A percentile compares a stretch with the other conserved stretches of the same genome.
phyloP scores from a whole-genome alignment of 2,888 invertebrate species.

The Cerastis leucographa region DNA sequence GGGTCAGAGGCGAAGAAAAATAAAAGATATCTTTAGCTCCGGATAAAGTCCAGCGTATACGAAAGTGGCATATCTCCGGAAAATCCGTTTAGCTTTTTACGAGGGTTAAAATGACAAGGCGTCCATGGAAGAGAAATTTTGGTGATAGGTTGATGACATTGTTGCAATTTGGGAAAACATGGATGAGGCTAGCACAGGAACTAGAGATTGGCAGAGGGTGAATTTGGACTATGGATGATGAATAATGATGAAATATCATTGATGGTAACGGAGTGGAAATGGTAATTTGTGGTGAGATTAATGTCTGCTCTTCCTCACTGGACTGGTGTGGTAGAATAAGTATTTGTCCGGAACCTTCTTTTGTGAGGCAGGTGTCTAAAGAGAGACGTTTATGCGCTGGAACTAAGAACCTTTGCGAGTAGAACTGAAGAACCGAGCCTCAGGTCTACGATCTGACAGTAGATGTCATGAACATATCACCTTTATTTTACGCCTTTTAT shows the following conservation, averaged over 20 bases:
- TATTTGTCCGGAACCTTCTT: not conserved
- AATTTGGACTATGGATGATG: not conserved
- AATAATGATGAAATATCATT: not conserved
- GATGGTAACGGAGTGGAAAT: not conserved
- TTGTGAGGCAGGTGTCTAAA: not conserved
- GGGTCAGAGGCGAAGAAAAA: conserved; percentile 77
- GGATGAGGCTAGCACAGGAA: not conserved
- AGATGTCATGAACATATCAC: not conserved
- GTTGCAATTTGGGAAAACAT: not conserved
- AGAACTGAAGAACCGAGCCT: not conserved
- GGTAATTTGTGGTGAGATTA: not conserved
- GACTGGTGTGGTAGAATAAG: not conserved
- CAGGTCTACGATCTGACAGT: not conserved
- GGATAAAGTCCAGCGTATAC: conserved; percentile 59
- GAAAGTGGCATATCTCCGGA: conserved; percentile 38
- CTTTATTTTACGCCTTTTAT: not conserved
- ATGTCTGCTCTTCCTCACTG: too few relatives aligned
- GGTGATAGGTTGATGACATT: not conserved
- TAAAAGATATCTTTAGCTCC: conserved; percentile 74
- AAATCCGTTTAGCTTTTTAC: conserved; percentile 9
- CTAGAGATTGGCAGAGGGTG: not conserved
- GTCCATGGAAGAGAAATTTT: not conserved
- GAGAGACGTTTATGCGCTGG: not conserved
- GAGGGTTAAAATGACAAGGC: not conserved
- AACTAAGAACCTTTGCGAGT: not conserved